Conservation (phyloP, 2,888 invertebrate species). For the Poecilus cupreus region DNA sequence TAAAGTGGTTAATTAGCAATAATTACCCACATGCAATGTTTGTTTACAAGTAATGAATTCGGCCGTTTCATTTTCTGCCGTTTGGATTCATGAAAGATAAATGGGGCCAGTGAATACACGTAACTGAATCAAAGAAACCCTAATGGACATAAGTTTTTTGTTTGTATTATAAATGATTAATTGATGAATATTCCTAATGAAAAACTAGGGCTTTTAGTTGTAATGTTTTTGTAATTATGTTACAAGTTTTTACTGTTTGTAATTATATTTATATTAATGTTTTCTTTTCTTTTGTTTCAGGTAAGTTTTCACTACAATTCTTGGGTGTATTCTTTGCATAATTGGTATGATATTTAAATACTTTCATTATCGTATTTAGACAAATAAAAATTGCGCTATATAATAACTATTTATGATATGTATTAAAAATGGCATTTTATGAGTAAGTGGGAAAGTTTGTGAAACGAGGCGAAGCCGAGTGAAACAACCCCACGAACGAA, state of each 20-base stretch:
- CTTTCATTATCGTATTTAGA: too few relatives aligned
- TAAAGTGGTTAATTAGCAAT: conserved; percentile 8
- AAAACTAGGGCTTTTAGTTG: not conserved
- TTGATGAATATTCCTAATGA: not conserved
- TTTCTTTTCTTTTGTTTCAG: conserved; percentile 7
- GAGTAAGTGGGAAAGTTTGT: too few relatives aligned
- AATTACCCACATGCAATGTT: not conserved
- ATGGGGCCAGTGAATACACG: not conserved
- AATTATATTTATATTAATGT: not conserved
- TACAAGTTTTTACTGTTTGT: not conserved
- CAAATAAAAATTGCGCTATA: too few relatives aligned
- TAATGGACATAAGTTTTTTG: not conserved
- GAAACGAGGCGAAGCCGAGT: too few relatives aligned
- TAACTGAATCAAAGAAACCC: not conserved
- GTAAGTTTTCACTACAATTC: not conserved
- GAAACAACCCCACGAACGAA: too few relatives aligned
- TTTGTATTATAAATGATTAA: not conserved
- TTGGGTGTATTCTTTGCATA: not conserved
- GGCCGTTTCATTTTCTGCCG: not conserved
- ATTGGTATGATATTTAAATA: too few relatives aligned
- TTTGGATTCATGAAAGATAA: not conserved
- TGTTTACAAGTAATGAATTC: not conserved
- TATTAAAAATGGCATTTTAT: too few relatives aligned
- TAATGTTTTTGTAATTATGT: not conserved
- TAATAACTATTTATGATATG: too few relatives aligned